Evolutionary conservation across 2,888 invertebrate species (phyloP), one percentile per base, ranked within the genome.

Genomic region (Lissonota sp.): DNA sequence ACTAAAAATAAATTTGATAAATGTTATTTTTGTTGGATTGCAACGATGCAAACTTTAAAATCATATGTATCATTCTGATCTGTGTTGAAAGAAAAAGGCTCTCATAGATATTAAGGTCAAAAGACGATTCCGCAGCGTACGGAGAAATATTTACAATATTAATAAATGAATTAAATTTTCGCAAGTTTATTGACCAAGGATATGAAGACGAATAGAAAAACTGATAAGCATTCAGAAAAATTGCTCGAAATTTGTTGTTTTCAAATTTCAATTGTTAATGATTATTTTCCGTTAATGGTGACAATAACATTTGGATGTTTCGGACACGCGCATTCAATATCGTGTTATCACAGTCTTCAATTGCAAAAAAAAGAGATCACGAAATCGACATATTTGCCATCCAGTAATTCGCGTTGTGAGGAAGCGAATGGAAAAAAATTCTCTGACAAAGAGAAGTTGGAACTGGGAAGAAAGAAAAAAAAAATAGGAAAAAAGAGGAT

Each of bases 311-410:
- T 44, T 46, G 46, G 62, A 69, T 63, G 44, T 67, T 58, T 5
- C 40, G 12, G 49, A 8, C 70, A 58, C 64, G 57, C 26, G 64
- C 49, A n/a, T 69, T 55, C 44, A 60, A 44, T 10, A 70, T 83
- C 74, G 83, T 84, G 78, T 80, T 86, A 86, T 85, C 84, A 84
- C 84, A 82, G 86, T 82, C 75, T 70, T 60, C 53, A 39, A 73
- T 73, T 37, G 69, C 26, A 57, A 46, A 62, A 69, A 51, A 62
- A 16, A 64, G n/a, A n/a, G n/a, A n/a, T n/a, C n/a, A 53, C 44
- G 42, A 72, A 57, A 10, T 14, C 49, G 55, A 7, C 62, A 46
- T 63, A 46, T 44, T 39, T 12, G 10, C 14, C 42, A 16, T n/a
- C 26, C 39, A 58, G 62, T 49, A 49, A 69, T 69, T 70, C 66